A percentile compares a stretch with the other conserved stretches of the same genome.
phyloP scores from a whole-genome alignment of 2,888 invertebrate genomes.

The Heterodera filipjevi region DNA sequence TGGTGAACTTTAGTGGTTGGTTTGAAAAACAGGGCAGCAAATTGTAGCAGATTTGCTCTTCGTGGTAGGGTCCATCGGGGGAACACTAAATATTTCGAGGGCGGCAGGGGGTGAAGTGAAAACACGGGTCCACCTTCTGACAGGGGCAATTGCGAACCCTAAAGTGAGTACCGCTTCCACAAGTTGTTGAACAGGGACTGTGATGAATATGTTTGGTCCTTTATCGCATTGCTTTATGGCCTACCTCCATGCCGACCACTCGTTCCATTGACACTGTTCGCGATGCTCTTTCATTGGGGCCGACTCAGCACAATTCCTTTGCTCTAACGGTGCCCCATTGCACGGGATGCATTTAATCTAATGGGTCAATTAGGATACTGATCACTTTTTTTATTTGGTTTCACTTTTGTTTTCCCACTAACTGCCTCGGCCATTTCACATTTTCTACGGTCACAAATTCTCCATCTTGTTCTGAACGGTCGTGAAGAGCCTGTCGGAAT shows the following conservation, averaged over 20 bases:
- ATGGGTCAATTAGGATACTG: not conserved
- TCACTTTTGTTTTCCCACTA: not conserved
- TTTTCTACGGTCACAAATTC: slow-evolving; percentile 24
- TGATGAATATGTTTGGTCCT: not conserved
- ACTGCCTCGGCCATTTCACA: slow-evolving; percentile 12
- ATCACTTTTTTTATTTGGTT: not conserved
- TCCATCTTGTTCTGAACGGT: slow-evolving; percentile 20
- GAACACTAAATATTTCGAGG: not conserved
- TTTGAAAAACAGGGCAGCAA: slow-evolving; percentile 10
- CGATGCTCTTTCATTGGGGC: not conserved
- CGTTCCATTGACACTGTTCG: slow-evolving; percentile 15
- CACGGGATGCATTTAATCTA: slow-evolving; percentile 18
- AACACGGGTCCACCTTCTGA: not conserved
- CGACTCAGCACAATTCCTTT: not conserved
- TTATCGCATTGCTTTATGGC: not conserved
- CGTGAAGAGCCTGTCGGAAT: not conserved
- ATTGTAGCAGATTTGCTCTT: slow-evolving; percentile 27
- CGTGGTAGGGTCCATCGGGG: not conserved
- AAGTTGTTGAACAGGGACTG: slow-evolving; percentile 23
- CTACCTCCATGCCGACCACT: slow-evolving; percentile 27
- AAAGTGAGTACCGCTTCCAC: not conserved
- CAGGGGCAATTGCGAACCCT: slow-evolving; percentile 14
- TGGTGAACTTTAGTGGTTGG: not conserved
- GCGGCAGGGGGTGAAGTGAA: not conserved
- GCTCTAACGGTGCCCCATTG: slow-evolving; percentile 14